Conservation (phyloP, 2,113 vertebrate species). For the Tetrao urogallus region DNA sequence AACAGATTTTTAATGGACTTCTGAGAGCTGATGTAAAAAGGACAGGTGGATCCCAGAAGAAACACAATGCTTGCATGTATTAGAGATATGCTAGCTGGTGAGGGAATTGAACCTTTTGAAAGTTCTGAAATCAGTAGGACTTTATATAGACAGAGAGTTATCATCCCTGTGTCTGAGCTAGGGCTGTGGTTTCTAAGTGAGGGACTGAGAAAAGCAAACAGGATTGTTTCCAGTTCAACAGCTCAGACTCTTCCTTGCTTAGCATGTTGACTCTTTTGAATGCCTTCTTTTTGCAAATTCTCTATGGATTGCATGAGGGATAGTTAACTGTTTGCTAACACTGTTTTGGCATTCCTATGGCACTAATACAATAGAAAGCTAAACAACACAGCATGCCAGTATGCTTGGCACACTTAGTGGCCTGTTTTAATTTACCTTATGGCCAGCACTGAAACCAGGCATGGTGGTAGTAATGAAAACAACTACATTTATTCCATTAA, state of each 20-base stretch:
- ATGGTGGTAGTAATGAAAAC: neutral
- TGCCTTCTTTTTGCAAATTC: neutral
- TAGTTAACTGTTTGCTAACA: neutral
- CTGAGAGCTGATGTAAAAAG: neutral
- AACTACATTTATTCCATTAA: neutral
- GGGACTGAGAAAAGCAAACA: neutral
- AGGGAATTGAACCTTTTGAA: neutral
- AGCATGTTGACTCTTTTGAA: neutral
- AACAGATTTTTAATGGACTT: constrained; percentile 23
- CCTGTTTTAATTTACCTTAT: neutral
- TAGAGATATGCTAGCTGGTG: neutral
- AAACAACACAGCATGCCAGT: neutral
- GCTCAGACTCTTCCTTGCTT: neutral
- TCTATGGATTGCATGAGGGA: too few species aligned
- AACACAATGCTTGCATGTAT: neutral
- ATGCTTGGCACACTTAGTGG: neutral
- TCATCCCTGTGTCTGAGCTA: neutral
- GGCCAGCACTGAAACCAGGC: neutral
- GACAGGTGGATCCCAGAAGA: neutral
- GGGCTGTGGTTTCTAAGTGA: constrained; percentile 25
- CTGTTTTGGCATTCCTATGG: neutral
- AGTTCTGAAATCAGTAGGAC: neutral
- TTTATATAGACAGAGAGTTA: neutral
- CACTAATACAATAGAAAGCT: neutral
- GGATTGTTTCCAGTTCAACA: neutral